These are phyloP conservation scores for Mythimna vitellina DNA, from an alignment of 2,888 invertebrate species.

Conservation along the genomic window DNA sequence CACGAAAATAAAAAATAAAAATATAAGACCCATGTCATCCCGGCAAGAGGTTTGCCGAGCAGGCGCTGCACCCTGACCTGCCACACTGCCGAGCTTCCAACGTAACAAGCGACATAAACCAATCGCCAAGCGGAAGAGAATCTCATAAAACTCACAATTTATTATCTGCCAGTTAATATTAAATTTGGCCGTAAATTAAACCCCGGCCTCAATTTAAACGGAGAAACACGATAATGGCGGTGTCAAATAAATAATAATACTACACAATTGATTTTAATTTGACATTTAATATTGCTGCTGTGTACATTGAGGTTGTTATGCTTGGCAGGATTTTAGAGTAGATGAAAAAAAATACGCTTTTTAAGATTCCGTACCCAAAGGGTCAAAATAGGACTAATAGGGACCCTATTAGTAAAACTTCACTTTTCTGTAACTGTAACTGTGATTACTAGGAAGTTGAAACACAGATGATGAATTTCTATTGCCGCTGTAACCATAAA, in stretches of 20 bases:
- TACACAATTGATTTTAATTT: slow-evolving; percentile 61
- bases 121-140: slow-evolving; percentile 44
- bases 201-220: slow-evolving; percentile 40
- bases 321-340: not conserved
- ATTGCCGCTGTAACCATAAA: no score
- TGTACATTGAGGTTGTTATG: slow-evolving; percentile 17
- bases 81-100: slow-evolving; percentile 41
- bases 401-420: no score
- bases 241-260: slow-evolving; percentile 56
- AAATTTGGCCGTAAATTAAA: slow-evolving; percentile 50
- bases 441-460: no score
- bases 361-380: no score
- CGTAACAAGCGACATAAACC: slow-evolving; percentile 20
- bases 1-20: no score
- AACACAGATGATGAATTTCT: no score
- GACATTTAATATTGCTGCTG: slow-evolving; percentile 27
- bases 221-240: slow-evolving; percentile 37
- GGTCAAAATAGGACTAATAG: no score
- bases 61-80: slow-evolving; percentile 39
- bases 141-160: slow-evolving; percentile 52
- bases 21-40: not conserved
- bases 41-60: slow-evolving; percentile 14
- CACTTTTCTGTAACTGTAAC: no score
- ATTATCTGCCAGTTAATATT: slow-evolving; percentile 43
- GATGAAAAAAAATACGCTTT: no score